Percentiles rank a stretch among this genome's conserved stretches.
Conservation (phyloP, 2,888 invertebrate species). For the Balanococcus diminutus region DNA sequence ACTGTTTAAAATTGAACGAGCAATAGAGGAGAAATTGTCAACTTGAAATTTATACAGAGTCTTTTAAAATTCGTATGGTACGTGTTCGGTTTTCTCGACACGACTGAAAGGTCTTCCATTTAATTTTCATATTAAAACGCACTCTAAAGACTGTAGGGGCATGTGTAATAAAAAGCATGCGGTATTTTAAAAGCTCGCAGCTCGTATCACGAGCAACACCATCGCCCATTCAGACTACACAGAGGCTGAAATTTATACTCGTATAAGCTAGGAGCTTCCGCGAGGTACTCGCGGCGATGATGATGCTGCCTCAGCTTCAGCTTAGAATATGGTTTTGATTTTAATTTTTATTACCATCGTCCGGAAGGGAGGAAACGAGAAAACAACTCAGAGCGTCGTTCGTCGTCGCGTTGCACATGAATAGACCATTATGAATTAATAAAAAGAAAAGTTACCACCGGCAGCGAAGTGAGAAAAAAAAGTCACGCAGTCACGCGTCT, state of each 20-base stretch:
- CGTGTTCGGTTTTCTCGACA: background rate
- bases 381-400: background rate
- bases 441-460: background rate
- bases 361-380: background rate
- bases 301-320: too few relatives aligned
- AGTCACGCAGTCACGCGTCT: background rate
- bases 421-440: slow-evolving; percentile 8
- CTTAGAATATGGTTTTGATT: background rate
- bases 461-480: background rate
- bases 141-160: background rate
- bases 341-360: background rate
- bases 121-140: slow-evolving; percentile 20
- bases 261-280: background rate
- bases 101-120: background rate
- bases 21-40: background rate
- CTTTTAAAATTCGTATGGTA: background rate
- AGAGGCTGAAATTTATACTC: background rate
- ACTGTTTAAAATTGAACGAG: background rate
- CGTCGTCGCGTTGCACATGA: background rate
- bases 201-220: background rate
- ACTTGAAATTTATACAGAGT: background rate
- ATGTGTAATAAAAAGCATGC: background rate
- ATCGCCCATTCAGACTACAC: background rate
- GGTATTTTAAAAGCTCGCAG: background rate
- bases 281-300: background rate